These are phyloP conservation scores for Nudaria mundana DNA, from an alignment of 2,888 invertebrate species.

Conservation along the genomic window DNA sequence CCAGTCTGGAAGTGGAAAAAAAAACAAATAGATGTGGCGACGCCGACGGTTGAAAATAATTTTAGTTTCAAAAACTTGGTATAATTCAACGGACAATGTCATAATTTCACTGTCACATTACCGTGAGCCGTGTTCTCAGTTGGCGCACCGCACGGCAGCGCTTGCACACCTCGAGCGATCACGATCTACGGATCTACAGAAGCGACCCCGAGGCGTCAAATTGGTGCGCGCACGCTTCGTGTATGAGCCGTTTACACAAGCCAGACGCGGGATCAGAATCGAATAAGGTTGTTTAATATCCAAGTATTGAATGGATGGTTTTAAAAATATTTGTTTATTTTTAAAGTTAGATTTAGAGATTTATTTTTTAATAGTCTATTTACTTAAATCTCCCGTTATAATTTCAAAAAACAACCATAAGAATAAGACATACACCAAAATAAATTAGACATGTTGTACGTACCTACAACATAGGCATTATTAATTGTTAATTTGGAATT, in stretches of 20 bases:
- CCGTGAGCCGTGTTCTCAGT: constrained; percentile 27
- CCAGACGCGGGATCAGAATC: constrained; percentile 6
- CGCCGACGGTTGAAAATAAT: too few relatives aligned
- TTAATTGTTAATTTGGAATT: too few relatives aligned
- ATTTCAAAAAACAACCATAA: too few relatives aligned
- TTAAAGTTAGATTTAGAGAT: background rate
- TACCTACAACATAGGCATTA: too few relatives aligned
- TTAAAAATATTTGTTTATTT: background rate
- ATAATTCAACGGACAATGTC: constrained; percentile 31
- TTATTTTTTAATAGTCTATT: too few relatives aligned
- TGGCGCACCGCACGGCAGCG: constrained; percentile 36
- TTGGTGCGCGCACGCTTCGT: constrained; percentile 46
- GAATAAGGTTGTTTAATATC: constrained; percentile 2
- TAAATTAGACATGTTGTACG: too few relatives aligned
- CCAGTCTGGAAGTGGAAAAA: too few relatives aligned
- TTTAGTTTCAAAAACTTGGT: too few relatives aligned
- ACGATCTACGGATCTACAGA: constrained; percentile 52
- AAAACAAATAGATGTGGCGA: too few relatives aligned
- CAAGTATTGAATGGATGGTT: too few relatives aligned
- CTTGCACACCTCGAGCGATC: constrained; percentile 48
- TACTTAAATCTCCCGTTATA: too few relatives aligned
- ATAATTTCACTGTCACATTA: constrained; percentile 43
- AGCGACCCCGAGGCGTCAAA: constrained; percentile 57
- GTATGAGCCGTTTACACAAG: constrained; percentile 16
- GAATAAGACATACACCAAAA: too few relatives aligned